These are phyloP conservation scores for Gallinago stenura DNA, from an alignment of 2,797 vertebrate species.

Conservation along the genomic window DNA sequence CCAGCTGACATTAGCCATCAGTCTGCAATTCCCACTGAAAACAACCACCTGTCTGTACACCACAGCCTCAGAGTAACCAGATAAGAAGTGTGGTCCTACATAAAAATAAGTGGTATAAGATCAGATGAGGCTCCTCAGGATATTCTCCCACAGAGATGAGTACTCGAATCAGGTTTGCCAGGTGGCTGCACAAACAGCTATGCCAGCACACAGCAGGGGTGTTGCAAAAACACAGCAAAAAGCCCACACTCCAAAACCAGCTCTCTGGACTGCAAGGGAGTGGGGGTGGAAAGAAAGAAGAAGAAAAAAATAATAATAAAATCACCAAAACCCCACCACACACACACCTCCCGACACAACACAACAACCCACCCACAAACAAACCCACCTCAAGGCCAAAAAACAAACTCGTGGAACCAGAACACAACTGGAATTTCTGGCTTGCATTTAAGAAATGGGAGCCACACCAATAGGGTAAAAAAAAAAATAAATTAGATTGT, in stretches of 20 bases:
- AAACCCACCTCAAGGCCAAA: not conserved
- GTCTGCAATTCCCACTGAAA: not conserved
- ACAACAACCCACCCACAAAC: not conserved
- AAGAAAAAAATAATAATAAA: too few species aligned
- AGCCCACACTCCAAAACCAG: not conserved
- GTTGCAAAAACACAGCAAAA: not conserved
- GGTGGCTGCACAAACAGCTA: not conserved
- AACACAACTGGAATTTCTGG: not conserved
- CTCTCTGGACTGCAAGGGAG: too few species aligned
- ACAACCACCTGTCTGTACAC: not conserved
- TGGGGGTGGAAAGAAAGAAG: not conserved
- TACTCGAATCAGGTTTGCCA: not conserved
- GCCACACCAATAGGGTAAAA: not conserved
- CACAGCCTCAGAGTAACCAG: not conserved
- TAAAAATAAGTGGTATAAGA: not conserved
- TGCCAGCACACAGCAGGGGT: not conserved
- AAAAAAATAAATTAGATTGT: not conserved
- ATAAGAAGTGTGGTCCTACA: not conserved
- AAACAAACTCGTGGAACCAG: not conserved
- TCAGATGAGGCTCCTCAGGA: not conserved
- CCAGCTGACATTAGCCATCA: not conserved
- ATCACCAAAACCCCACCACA: not conserved
- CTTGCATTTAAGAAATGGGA: not conserved
- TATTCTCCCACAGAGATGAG: not conserved
- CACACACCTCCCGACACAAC: not conserved